Conservation (phyloP, 2,113 vertebrate species). For the Pelmatolapia mariae region DNA sequence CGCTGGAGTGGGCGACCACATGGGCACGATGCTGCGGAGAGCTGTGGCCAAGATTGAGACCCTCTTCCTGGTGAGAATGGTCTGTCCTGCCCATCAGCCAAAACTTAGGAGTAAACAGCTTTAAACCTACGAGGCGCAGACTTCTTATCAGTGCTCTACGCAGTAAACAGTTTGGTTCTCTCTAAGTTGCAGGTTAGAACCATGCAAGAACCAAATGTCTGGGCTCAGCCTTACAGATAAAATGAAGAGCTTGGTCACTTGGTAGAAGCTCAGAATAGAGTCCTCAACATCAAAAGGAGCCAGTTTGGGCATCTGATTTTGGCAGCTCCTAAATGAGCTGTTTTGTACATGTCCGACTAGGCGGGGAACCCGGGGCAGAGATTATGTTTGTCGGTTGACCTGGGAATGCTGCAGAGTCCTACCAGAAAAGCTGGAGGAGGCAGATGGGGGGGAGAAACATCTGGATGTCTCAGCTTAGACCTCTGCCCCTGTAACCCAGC, state of each 20-base stretch:
- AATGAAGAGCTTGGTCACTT: not conserved
- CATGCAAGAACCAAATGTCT: not conserved
- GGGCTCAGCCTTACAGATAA: not conserved
- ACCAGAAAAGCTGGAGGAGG: not conserved
- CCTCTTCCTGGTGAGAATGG: conserved; percentile 81
- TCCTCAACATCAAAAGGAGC: not conserved
- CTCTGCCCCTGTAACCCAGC: not conserved
- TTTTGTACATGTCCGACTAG: not conserved
- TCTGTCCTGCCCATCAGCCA: conserved; percentile 1
- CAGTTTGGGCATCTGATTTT: not conserved
- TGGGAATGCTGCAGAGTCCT: not conserved
- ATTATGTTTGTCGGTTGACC: not conserved
- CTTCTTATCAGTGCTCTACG: not conserved
- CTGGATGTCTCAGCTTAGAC: not conserved
- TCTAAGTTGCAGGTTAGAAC: not conserved
- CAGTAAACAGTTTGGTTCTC: not conserved
- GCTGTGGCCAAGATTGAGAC: conserved; percentile 85
- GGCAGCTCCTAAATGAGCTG: not conserved
- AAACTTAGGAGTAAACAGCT: not conserved
- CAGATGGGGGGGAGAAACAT: not conserved
- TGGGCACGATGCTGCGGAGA: conserved; percentile 80
- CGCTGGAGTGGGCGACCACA: conserved; percentile 85
- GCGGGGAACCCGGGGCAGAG: not conserved
- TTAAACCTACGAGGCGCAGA: not conserved
- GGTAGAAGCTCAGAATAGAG: not conserved